These are phyloP conservation scores for Vanessa atalanta DNA, from an alignment of 1,140 invertebrate genomes.

Conservation along the genomic window DNA sequence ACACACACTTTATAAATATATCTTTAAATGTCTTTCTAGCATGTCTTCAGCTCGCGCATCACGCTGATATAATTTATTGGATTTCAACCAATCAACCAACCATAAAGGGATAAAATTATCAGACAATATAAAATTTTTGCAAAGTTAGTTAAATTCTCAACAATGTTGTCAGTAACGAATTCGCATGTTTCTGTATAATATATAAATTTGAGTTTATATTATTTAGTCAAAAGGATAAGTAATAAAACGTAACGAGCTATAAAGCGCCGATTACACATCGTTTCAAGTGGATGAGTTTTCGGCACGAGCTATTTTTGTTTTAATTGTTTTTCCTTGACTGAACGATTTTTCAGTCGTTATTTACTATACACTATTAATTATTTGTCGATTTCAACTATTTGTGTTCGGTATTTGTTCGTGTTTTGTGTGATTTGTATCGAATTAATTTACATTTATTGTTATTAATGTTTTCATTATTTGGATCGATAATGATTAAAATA, in stretches of 20 bases:
- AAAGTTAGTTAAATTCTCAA: no score
- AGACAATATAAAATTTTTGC: no score
- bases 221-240: not conserved
- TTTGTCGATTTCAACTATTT: not conserved
- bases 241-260: constrained; percentile 5
- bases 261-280: constrained; percentile 2
- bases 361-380: not conserved
- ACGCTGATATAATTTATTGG: no score
- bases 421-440: not conserved
- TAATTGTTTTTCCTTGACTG: constrained; percentile 1
- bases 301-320: not conserved
- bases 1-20: no score
- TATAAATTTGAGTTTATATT: no score
- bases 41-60: no score
- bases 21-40: no score
- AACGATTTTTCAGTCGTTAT: not conserved
- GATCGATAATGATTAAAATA: not conserved
- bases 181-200: no score
- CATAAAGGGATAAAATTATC: no score
- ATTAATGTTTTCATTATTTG: not conserved
- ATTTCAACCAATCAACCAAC: no score
- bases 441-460: not conserved
- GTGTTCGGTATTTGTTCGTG: not conserved
- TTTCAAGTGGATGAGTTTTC: constrained; percentile 3
- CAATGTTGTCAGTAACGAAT: no score